phyloP scores from a whole-genome alignment of 2,113 vertebrate species.

The Paramisgurnus dabryanus region DNA sequence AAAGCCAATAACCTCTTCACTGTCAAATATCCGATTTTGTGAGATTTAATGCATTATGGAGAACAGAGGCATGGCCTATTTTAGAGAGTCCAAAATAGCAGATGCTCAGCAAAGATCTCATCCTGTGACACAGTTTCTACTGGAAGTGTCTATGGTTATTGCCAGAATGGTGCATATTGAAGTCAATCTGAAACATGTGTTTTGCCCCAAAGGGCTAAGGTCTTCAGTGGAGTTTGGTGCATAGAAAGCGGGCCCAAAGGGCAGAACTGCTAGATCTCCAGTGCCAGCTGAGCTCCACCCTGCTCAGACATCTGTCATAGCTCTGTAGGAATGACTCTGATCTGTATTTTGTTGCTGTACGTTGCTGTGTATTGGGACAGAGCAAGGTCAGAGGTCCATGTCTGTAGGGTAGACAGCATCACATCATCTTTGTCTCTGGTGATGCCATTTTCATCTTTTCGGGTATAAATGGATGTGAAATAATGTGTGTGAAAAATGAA shows the following conservation, averaged over 20 bases:
- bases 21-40: slow-evolving; percentile 33
- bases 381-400: neutral
- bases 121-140: slow-evolving; percentile 7
- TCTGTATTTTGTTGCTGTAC: neutral
- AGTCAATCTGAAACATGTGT: slow-evolving; percentile 40
- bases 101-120: slow-evolving; percentile 9
- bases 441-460: slow-evolving; percentile 11
- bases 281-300: slow-evolving; percentile 18
- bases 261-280: neutral
- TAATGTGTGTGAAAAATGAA: too few relatives aligned
- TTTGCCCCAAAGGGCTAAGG: slow-evolving; percentile 32
- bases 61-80: neutral
- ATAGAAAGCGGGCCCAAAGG: neutral
- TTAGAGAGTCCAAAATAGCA: slow-evolving; percentile 18
- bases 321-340: neutral
- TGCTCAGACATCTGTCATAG: slow-evolving; percentile 2
- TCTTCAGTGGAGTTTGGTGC: slow-evolving; percentile 17
- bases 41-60: neutral
- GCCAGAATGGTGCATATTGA: slow-evolving; percentile 23
- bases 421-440: neutral
- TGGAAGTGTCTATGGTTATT: slow-evolving; percentile 18
- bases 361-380: neutral
- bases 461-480: neutral
- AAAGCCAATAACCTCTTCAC: slow-evolving; percentile 53
- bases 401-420: neutral